A percentile compares a stretch with the other conserved stretches of the same genome.
Evolutionary conservation across 2,797 vertebrate species (phyloP).

Genomic region (Enteromius treurensis): DNA sequence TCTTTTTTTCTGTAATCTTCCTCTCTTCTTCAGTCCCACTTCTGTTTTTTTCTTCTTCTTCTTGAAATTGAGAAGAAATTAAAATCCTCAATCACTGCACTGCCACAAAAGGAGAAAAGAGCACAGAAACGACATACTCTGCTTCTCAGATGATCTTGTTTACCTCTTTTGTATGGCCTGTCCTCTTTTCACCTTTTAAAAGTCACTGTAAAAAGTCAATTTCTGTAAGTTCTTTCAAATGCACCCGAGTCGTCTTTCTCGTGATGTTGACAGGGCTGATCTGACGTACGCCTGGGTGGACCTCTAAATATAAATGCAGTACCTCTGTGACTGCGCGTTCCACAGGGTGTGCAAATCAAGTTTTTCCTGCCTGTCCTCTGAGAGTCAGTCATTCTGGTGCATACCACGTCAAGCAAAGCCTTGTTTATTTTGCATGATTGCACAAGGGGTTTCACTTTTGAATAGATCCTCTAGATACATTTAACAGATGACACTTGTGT

Average conservation of each 20-base stretch:
- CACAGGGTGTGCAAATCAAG: conserved; percentile 57
- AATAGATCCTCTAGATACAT: conserved; percentile 7
- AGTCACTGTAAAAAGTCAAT: conserved; percentile 24
- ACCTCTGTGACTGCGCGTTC: background rate
- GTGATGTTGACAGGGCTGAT: conserved; percentile 17
- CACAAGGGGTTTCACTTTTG: background rate
- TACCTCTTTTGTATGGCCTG: conserved; percentile 46
- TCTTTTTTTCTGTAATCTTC: conserved; percentile 44
- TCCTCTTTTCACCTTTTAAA: conserved; percentile 46
- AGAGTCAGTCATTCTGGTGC: background rate
- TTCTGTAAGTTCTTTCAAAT: conserved; percentile 4
- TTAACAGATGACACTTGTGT: conserved; percentile 1
- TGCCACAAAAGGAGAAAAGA: conserved; percentile 48
- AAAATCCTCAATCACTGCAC: conserved; percentile 59
- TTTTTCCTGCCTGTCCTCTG: conserved; percentile 54
- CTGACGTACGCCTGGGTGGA: conserved; percentile 11
- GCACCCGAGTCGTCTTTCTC: background rate
- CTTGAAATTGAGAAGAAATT: conserved; percentile 55
- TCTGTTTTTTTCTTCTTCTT: conserved; percentile 24
- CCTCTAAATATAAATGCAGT: background rate
- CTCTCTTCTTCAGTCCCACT: conserved; percentile 45
- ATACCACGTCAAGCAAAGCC: conserved; percentile 6
- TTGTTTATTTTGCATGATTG: conserved; percentile 6
- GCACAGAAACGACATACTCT: conserved; percentile 33
- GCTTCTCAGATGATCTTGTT: conserved; percentile 46